Evolutionary conservation across 2,797 vertebrate genomes (phyloP), one percentile per base, ranked within the genome.

Genomic region (Catharus ustulatus): DNA sequence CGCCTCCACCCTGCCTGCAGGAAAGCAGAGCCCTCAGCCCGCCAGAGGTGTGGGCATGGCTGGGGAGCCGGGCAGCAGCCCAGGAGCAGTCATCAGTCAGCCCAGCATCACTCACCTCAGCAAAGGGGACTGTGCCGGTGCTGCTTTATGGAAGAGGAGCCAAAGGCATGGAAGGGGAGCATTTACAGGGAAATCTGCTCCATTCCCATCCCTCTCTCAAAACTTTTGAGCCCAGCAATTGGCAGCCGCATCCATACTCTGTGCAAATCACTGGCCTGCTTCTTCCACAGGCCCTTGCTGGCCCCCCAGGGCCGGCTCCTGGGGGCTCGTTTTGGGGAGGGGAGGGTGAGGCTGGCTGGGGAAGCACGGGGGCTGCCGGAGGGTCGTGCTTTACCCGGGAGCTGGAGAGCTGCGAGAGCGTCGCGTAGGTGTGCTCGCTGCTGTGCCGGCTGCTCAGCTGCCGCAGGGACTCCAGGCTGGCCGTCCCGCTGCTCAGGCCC

Each of bases 401-500:
- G 96, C 97, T 97, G 97, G 93, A 96, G 94, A 89, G 96, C 97
- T 97, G 97, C 95, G 91, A 98, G 95, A 98, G 94, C 91, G 82
- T 98, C 83, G 92, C 94, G 95, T 95, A 97, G 96, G 96, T 93
- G 88, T 98, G 96, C 96, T 96, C 96, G 90, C 97, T 89, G 96
- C 91, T 71, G 58, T 95, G 96, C 92, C 86, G 91, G 94, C 98
- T 87, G 59, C 95, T 97, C 96, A 82, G 93, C 97, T 98, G 98
- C 96, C 34, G 89, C 96, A 98, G 94, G 59, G 97, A 98, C 94
- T 98, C 97, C 85, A 97, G 96, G 95, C 96, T 98, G 95, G 93
- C 98, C 16, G 92, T 97, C 42, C 96, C 94, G 93, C 96, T 97
- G 96, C 96, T 97, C 97, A 94, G 94, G 84, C 89, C 96, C 98